A percentile compares a stretch with the other conserved stretches of the same genome.
phyloP scores from a whole-genome alignment of 2,888 invertebrate genomes.

The Erebia epiphron region DNA sequence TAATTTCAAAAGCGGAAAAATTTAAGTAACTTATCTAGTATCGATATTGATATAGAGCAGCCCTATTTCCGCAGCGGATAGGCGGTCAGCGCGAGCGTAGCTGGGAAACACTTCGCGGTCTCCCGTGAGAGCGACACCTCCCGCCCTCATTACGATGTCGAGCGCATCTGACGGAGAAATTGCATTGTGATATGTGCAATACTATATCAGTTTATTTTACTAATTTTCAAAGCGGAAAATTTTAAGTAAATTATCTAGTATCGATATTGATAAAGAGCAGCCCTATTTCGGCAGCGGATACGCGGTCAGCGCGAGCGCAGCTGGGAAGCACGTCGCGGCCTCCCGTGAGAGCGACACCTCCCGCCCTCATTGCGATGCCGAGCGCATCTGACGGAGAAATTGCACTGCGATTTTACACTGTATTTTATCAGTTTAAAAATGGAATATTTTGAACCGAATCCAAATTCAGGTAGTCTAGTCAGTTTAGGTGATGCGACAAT shows the following conservation, averaged over 20 bases:
- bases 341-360: constrained; percentile 46
- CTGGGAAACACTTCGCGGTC: constrained; percentile 55
- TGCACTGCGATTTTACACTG: constrained; percentile 36
- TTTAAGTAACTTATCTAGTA: background rate
- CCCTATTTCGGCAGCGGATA: constrained; percentile 26
- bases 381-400: constrained; percentile 49
- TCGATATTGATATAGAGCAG: background rate
- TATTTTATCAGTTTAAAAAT: background rate
- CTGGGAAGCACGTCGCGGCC: constrained; percentile 56
- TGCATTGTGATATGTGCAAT: constrained; percentile 36
- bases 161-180: constrained; percentile 48
- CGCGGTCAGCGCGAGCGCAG: constrained; percentile 51
- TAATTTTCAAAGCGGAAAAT: no score
- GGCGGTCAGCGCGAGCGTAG: constrained; percentile 51
- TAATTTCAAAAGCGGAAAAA: no score
- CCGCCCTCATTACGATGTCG: constrained; percentile 50
- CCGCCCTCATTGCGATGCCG: constrained; percentile 50
- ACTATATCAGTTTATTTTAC: background rate
- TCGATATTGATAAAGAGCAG: constrained; percentile 9
- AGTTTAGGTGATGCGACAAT: no score
- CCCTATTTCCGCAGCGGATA: constrained; percentile 28
- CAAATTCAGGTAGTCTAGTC: background rate
- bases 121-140: constrained; percentile 46
- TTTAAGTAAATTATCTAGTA: background rate
- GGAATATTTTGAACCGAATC: background rate